phyloP scores from a whole-genome alignment of 2,113 vertebrate species.

The Gulo gulo region DNA sequence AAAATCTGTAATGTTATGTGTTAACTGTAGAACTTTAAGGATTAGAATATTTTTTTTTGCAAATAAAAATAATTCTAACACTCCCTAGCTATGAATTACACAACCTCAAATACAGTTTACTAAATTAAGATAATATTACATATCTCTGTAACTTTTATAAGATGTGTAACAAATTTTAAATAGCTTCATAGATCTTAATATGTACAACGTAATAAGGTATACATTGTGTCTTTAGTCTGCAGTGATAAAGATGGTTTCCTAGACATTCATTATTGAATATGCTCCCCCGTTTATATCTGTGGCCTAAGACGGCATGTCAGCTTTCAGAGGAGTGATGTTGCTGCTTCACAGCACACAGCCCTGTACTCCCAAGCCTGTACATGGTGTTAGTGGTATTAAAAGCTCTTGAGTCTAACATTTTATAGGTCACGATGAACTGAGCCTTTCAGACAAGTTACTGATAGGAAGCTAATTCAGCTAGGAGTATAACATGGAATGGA shows the following conservation, averaged over 20 bases:
- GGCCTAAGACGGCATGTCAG: conserved; percentile 83
- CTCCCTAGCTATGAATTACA: background rate
- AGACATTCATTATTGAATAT: conserved; percentile 83
- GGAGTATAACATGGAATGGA: conserved; percentile 64
- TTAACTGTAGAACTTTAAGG: background rate
- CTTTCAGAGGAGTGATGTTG: conserved; percentile 85
- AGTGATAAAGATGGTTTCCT: conserved; percentile 60
- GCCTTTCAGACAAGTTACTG: conserved; percentile 79
- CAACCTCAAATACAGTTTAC: background rate
- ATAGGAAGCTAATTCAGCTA: conserved; percentile 80
- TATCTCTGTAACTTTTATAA: background rate
- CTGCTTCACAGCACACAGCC: conserved; percentile 85
- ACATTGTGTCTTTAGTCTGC: conserved; percentile 25
- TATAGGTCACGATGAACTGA: conserved; percentile 85
- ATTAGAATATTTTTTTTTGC: background rate
- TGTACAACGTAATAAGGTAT: background rate
- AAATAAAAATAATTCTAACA: conserved; percentile 49
- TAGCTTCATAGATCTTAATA: background rate
- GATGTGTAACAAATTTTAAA: background rate
- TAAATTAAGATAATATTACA: background rate
- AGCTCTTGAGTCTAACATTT: conserved; percentile 89
- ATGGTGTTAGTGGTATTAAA: conserved; percentile 88
- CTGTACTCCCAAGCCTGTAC: conserved; percentile 83
- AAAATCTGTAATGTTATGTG: conserved; percentile 62
- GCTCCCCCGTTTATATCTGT: conserved; percentile 89